phyloP scores from a whole-genome alignment of 2,113 vertebrate species.

The Clarias gariepinus region DNA sequence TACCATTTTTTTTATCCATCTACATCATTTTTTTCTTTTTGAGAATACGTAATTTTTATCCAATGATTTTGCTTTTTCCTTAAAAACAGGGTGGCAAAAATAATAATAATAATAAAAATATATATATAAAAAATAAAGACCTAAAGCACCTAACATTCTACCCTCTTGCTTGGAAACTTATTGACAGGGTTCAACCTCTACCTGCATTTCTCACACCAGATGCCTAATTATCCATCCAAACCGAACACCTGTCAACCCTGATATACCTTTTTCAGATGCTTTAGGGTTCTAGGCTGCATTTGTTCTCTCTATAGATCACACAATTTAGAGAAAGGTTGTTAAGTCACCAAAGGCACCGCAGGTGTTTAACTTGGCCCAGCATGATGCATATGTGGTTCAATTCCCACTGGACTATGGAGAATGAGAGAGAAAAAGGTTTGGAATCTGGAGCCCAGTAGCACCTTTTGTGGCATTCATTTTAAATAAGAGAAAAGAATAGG shows the following conservation, averaged over 20 bases:
- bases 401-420: conserved; percentile 53
- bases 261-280: neutral
- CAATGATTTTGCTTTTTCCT: neutral
- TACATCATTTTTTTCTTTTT: neutral
- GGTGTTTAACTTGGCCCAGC: conserved; percentile 70
- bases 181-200: neutral
- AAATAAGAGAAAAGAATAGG: neutral
- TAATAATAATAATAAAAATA: too few species aligned
- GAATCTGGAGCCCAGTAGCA: neutral
- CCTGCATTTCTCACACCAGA: neutral
- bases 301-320: neutral
- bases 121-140: too few species aligned
- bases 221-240: conserved; percentile 10
- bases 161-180: conserved; percentile 2
- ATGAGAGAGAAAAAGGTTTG: neutral
- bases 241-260: neutral
- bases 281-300: neutral
- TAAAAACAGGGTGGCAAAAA: too few species aligned
- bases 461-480: neutral
- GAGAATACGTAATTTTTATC: neutral
- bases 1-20: neutral
- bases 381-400: conserved; percentile 65
- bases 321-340: conserved; percentile 27
- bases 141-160: neutral
- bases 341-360: conserved; percentile 57